phyloP scores from a whole-genome alignment of 2,888 invertebrate genomes.

The Noctua fimbriata region DNA sequence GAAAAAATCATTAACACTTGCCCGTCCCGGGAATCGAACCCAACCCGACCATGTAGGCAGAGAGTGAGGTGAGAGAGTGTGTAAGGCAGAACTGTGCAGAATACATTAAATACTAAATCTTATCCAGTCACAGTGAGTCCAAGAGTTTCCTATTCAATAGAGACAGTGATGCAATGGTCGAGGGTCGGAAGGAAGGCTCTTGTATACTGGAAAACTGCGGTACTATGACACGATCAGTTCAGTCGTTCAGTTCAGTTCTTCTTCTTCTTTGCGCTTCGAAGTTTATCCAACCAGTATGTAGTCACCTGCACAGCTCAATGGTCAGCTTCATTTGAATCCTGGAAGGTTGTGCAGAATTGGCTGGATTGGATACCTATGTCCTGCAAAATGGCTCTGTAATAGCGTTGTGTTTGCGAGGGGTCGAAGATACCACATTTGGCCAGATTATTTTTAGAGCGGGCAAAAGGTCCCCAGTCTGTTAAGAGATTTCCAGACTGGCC shows the following conservation, averaged over 20 bases:
- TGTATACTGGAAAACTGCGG: slow-evolving; percentile 32
- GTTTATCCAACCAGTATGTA: background rate
- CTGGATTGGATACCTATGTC: background rate
- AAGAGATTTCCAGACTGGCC: too few relatives aligned
- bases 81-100: too few relatives aligned
- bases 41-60: too few relatives aligned
- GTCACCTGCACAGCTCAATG: background rate
- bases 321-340: background rate
- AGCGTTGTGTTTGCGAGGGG: background rate
- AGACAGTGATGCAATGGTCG: slow-evolving; percentile 37
- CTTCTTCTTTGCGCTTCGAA: background rate
- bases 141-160: slow-evolving; percentile 31
- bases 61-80: too few relatives aligned
- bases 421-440: background rate
- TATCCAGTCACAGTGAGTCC: slow-evolving; percentile 23
- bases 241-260: too few relatives aligned
- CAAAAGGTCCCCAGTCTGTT: too few relatives aligned
- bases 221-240: background rate
- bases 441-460: too few relatives aligned
- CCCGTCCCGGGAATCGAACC: too few relatives aligned
- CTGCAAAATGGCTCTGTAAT: background rate
- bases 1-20: too few relatives aligned
- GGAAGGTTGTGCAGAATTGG: background rate
- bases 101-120: background rate
- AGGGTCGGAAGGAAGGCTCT: slow-evolving; percentile 27